These are phyloP conservation scores for Nymphalis c-album DNA, from an alignment of 2,888 invertebrate species.

Conservation along the genomic window DNA sequence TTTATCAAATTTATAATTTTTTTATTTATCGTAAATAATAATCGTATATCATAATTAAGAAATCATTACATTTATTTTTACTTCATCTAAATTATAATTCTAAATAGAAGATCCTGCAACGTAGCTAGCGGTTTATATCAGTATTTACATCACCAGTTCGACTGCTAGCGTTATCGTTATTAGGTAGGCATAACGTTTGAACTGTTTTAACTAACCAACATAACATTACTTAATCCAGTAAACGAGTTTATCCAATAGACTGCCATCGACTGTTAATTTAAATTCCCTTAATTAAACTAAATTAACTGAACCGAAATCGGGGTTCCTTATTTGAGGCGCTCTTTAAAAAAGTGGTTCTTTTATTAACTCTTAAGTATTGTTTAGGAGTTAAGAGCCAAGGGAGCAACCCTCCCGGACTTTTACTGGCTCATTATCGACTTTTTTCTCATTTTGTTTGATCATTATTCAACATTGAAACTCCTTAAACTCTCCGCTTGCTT, in stretches of 20 bases:
- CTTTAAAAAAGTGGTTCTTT: constrained; percentile 69
- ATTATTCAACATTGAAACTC: constrained; percentile 46
- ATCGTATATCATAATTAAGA: too few relatives aligned
- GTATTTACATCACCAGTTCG: neutral
- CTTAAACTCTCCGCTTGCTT: constrained; percentile 27
- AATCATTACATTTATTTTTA: too few relatives aligned
- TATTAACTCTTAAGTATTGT: constrained; percentile 76
- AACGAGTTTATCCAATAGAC: constrained; percentile 25
- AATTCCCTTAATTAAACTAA: constrained; percentile 57
- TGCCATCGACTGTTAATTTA: constrained; percentile 28
- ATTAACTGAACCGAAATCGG: constrained; percentile 45
- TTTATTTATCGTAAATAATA: too few relatives aligned
- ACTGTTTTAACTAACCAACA: constrained; percentile 7
- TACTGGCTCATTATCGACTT: constrained; percentile 73
- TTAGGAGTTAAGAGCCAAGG: constrained; percentile 70
- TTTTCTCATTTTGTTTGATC: constrained; percentile 63
- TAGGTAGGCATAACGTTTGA: neutral
- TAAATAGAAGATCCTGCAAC: neutral
- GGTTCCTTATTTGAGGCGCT: constrained; percentile 44
- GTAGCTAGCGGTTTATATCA: neutral
- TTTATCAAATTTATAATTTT: too few relatives aligned
- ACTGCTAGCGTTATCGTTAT: constrained; percentile 1
- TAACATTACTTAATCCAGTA: constrained; percentile 17
- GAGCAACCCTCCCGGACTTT: constrained; percentile 66
- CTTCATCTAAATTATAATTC: too few relatives aligned